These are phyloP conservation scores for Drosophila pseudotalamancana DNA, from an alignment of 2,888 invertebrate genomes.

Conservation along the genomic window DNA sequence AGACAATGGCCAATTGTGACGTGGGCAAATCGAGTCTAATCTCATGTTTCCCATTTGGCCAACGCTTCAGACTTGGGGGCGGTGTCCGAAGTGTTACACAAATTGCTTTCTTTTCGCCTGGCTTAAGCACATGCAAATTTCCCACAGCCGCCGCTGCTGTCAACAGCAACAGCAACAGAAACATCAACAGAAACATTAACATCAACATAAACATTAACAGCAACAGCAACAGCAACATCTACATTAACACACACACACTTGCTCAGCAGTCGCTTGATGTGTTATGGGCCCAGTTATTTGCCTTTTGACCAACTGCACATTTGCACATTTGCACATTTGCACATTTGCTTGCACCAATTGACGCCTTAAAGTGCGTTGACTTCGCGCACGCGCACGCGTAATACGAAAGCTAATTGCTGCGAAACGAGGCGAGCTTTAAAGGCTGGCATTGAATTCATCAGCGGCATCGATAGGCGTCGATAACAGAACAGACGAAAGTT, in stretches of 20 bases:
- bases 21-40: constrained; percentile 7
- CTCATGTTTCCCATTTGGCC: constrained; percentile 8
- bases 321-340: constrained; percentile 24
- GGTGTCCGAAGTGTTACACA: constrained; percentile 11
- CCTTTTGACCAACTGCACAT: constrained; percentile 34
- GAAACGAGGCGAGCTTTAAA: neutral
- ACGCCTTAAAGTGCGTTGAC: constrained; percentile 42
- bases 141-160: neutral
- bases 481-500: neutral
- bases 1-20: constrained; percentile 12
- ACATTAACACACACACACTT: neutral
- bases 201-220: too few relatives aligned
- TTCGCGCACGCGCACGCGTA: neutral
- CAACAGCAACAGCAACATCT: neutral
- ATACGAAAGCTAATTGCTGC: constrained; percentile 2
- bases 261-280: neutral
- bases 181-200: neutral
- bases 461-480: neutral
- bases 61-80: constrained; percentile 5
- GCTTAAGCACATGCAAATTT: constrained; percentile 7
- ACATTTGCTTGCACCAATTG: constrained; percentile 38
- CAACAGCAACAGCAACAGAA: neutral
- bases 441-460: constrained; percentile 1
- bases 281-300: constrained; percentile 19
- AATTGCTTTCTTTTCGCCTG: constrained; percentile 16